Conservation (phyloP, 2,888 invertebrate species). For the Smittia aterrima region DNA sequence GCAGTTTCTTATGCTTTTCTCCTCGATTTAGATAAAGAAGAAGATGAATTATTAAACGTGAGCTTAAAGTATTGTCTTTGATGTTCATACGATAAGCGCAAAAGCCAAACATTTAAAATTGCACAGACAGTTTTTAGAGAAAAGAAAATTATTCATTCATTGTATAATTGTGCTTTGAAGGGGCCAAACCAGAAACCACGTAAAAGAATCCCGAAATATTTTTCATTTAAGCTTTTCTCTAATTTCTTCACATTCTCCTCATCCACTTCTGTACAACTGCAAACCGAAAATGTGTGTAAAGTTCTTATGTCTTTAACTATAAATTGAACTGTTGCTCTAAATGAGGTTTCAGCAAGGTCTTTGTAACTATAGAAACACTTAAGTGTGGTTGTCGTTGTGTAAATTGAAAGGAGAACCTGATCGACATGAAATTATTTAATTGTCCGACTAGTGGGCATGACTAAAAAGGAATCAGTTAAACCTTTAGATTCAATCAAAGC, state of each 20-base stretch:
- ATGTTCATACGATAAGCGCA: not conserved
- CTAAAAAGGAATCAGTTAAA: not conserved
- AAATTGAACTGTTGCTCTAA: not conserved
- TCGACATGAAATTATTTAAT: not conserved
- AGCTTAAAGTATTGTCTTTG: not conserved
- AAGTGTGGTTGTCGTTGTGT: not conserved
- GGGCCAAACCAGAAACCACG: slow-evolving; percentile 17
- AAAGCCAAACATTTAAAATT: slow-evolving; percentile 6
- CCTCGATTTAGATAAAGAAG: no score
- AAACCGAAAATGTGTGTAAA: not conserved
- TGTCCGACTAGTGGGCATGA: not conserved
- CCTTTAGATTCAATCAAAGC: not conserved
- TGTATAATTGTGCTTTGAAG: slow-evolving; percentile 38
- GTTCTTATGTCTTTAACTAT: not conserved
- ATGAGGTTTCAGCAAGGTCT: slow-evolving; percentile 25
- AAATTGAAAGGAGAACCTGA: not conserved
- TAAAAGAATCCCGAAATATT: not conserved
- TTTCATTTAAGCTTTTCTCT: not conserved
- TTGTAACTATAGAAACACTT: not conserved
- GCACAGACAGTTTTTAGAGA: not conserved
- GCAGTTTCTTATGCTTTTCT: no score
- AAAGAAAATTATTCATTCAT: not conserved
- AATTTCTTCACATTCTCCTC: not conserved
- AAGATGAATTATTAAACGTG: no score
- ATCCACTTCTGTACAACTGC: not conserved